Conservation (phyloP, 1,140 invertebrate species). For the Streblospio benedicti region DNA sequence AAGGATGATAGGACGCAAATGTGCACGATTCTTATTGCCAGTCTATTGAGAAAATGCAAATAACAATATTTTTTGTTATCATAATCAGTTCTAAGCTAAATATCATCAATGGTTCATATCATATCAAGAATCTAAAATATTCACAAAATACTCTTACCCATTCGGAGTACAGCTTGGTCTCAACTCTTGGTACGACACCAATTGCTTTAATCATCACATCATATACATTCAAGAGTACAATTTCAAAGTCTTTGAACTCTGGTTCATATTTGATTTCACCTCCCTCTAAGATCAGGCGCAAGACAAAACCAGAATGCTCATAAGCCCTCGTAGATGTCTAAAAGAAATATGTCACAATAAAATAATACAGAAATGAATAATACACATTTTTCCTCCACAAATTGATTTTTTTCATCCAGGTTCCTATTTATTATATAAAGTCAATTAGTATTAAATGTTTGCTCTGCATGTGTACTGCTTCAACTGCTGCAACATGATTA, state of each 20-base stretch:
- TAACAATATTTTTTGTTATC: not conserved
- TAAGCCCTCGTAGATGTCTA: constrained; percentile 34
- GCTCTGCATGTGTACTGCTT: no score
- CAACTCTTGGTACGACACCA: constrained; percentile 61
- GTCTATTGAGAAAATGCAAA: constrained; percentile 21
- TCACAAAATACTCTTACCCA: constrained; percentile 43
- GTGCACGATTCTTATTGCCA: constrained; percentile 34
- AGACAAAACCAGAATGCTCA: constrained; percentile 63
- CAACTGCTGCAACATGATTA: no score
- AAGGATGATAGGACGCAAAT: constrained; percentile 42
- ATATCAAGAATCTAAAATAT: not conserved
- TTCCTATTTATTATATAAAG: no score
- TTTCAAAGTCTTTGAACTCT: constrained; percentile 63
- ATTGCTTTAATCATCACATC: constrained; percentile 65
- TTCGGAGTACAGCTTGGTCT: constrained; percentile 53
- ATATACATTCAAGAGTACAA: constrained; percentile 61
- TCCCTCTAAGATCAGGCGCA: constrained; percentile 61
- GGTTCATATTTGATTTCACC: constrained; percentile 69
- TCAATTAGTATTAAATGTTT: no score
- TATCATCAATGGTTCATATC: not conserved
- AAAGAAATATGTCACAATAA: constrained; percentile 4
- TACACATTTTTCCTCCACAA: no score
- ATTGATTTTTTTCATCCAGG: no score
- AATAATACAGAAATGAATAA: no score
- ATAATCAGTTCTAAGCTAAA: not conserved